Base-by-base conservation (phyloP, 2,888 invertebrate species). In the Poecilobothrus nobilitatus region DNA sequence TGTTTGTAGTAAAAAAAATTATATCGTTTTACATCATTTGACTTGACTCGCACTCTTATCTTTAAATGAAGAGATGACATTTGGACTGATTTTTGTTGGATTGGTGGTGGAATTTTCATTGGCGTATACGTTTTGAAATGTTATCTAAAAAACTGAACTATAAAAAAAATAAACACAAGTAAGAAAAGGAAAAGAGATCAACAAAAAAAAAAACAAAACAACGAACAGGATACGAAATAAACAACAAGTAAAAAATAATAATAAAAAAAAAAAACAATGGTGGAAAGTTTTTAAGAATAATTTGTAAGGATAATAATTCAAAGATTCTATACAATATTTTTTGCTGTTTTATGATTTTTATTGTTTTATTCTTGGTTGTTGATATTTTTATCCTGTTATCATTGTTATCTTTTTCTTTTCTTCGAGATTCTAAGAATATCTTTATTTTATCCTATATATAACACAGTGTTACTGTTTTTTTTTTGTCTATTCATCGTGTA, bases 281-380 rank as follows among this genome's bases (percentile, higher is more conserved):
- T 37, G 15, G 15, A 53, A 53, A 53, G 53, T 53, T n/a, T 41
- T 53, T 18, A 53, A 53, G 53, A 53, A 53, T 18, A 53, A 53
- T 53, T 53, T 53, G 53, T 53, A 53, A 53, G 53, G 53, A 53
- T 53, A 53, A 53, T 37, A 37, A 37, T 37, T 37, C 37, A 37
- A 37, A 37, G 37, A 37, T 37, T 37, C 7, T 1, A 7, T 34
- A 37, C 12, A 12, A 10, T 37, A 27, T 12, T 37, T 34, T 8
- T 37, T 37, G 37, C 12, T 37, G 37, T 37, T 8, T 37, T 37
- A 37, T 8, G 10, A 2, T 37, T 37, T 37, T 37, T 12, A 37
- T 3, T 37, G 27, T 27, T 10, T 10, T 37, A 37, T 37, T 8
- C 37, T 37, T 37, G 8, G 7, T 37, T 12, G 12, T 37, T 37